Evolutionary conservation across 2,797 vertebrate genomes (phyloP).

Genomic region (Sebastes dallii): DNA sequence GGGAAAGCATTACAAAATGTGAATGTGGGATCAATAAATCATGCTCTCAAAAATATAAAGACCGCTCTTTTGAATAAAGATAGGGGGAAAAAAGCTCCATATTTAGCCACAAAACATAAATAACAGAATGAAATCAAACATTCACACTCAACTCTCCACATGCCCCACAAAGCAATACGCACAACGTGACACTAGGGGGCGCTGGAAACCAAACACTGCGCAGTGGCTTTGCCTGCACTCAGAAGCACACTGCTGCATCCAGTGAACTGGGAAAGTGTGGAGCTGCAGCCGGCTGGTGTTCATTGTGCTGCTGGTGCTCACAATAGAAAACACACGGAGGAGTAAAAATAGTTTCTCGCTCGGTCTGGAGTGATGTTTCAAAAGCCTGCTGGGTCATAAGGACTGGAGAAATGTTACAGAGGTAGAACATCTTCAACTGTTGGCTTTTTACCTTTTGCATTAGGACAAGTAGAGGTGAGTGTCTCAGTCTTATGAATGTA

Average conservation of each 20-base stretch:
- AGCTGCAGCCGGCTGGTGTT: conserved; percentile 32
- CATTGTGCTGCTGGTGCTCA: conserved; percentile 26
- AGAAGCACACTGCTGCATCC: not conserved
- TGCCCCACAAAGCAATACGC: not conserved
- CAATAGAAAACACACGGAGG: conserved; percentile 38
- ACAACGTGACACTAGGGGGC: conserved; percentile 7
- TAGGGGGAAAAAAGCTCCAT: too few relatives aligned
- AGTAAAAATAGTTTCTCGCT: conserved; percentile 22
- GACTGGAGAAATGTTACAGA: conserved; percentile 49
- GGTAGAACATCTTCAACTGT: conserved; percentile 46
- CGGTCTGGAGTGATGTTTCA: conserved; percentile 43
- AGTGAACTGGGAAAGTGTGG: not conserved
- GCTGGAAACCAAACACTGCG: not conserved
- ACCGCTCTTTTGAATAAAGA: too few relatives aligned
- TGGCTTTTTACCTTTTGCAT: conserved; percentile 35
- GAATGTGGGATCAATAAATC: too few relatives aligned
- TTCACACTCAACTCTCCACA: not conserved
- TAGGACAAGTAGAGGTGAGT: conserved; percentile 64
- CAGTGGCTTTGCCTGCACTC: not conserved
- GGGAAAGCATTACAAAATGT: too few relatives aligned
- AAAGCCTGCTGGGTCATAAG: conserved; percentile 33
- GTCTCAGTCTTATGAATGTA: not conserved
- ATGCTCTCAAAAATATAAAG: accelerated
- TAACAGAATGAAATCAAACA: too few relatives aligned
- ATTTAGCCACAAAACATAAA: too few relatives aligned